phyloP scores from a whole-genome alignment of 1,140 invertebrate species.

The Ceratosolen solmsi region DNA sequence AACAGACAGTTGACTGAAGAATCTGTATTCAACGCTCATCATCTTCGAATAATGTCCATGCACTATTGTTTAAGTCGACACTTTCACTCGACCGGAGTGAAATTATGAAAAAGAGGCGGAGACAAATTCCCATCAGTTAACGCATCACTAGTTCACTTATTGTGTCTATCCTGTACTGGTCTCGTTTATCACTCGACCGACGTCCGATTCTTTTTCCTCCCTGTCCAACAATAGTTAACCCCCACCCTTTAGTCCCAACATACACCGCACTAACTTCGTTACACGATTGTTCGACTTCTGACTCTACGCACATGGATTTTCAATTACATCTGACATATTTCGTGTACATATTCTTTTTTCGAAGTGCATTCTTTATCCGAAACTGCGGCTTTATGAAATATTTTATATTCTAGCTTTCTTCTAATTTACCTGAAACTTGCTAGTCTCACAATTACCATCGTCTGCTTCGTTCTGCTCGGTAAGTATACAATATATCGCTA shows the following conservation, averaged over 20 bases:
- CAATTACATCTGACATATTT: no score
- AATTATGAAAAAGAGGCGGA: neutral
- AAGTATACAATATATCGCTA: no score
- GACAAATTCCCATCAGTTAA: neutral
- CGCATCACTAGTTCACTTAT: neutral
- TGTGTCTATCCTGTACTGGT: neutral
- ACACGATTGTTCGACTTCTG: no score
- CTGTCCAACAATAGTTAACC: neutral
- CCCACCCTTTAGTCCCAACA: neutral
- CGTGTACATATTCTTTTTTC: no score
- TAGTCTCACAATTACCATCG: no score
- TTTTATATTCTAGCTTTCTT: no score
- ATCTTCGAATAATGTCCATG: constrained; percentile 51
- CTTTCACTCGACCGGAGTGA: neutral
- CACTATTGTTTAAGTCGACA: neutral
- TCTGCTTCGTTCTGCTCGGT: no score
- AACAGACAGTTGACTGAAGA: constrained; percentile 58
- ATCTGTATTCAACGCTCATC: constrained; percentile 59
- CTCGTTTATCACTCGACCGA: neutral
- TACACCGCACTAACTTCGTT: neutral
- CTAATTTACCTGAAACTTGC: no score
- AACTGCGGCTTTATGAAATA: no score
- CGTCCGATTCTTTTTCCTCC: neutral
- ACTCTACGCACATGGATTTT: no score
- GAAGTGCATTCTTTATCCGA: no score